Percentiles rank a stretch among this genome's conserved stretches.
phyloP scores from a whole-genome alignment of 2,888 invertebrate genomes.

The Disparrhopalites patrizii region DNA sequence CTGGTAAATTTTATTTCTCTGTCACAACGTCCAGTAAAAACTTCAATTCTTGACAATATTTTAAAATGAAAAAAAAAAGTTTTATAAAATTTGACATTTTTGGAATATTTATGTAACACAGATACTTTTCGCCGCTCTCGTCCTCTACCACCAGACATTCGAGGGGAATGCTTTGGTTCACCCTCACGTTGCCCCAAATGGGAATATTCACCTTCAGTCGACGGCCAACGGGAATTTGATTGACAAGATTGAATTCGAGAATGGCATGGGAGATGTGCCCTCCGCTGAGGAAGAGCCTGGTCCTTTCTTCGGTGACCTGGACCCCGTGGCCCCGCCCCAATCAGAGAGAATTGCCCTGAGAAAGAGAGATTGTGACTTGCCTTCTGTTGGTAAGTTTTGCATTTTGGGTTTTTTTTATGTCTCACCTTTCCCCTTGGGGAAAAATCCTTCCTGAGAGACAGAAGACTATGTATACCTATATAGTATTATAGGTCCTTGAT shows the following conservation, averaged over 20 bases:
- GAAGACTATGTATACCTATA: no score
- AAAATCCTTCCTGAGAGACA: no score
- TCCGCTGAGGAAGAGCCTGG: constrained; percentile 1
- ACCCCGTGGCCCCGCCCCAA: not conserved
- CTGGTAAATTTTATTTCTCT: not conserved
- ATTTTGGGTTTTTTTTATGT: no score
- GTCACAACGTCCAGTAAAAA: not conserved
- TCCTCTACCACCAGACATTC: not conserved
- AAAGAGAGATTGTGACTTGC: constrained; percentile 39
- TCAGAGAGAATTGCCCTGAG: constrained; percentile 9
- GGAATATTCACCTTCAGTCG: constrained; percentile 3
- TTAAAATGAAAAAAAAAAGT: not conserved
- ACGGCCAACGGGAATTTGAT: not conserved
- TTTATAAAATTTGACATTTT: not conserved
- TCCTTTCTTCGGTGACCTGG: not conserved
- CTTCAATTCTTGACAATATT: not conserved
- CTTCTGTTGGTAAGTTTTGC: constrained; percentile 39
- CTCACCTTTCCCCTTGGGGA: no score
- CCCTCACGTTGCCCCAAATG: constrained; percentile 8
- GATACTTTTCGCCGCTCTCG: not conserved
- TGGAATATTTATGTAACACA: not conserved
- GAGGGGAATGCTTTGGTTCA: not conserved
- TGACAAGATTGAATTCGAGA: not conserved
- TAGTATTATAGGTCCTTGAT: no score
- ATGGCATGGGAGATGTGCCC: not conserved